These are phyloP conservation scores for Himalopsyche phryganea DNA, from an alignment of 1,140 invertebrate species.

Conservation along the genomic window DNA sequence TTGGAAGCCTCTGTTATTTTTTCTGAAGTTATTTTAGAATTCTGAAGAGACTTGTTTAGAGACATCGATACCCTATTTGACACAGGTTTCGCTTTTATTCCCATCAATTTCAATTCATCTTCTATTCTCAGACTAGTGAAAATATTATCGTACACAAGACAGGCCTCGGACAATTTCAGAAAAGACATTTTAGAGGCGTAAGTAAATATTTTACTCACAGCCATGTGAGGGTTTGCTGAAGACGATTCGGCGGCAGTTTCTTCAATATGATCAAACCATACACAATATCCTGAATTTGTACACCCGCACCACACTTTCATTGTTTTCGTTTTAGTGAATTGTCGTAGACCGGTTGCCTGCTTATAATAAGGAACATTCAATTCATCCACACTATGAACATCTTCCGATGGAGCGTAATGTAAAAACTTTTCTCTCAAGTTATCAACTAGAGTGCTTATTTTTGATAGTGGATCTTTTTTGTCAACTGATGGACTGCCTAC, in stretches of 20 bases:
- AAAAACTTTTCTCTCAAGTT: conserved; percentile 25
- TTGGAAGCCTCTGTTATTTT: conserved; percentile 12
- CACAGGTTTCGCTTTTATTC: conserved; percentile 18
- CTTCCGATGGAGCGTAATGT: conserved; percentile 16
- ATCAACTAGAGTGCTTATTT: conserved; percentile 19
- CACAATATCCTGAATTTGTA: conserved; percentile 26
- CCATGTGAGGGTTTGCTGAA: conserved; percentile 1
- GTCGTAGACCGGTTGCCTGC: conserved; percentile 14
- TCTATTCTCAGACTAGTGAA: conserved; percentile 15
- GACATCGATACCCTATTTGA: conserved; percentile 19
- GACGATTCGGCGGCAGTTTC: conserved; percentile 12
- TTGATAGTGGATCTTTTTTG: conserved; percentile 16
- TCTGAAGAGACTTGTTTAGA: conserved; percentile 11
- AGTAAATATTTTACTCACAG: conserved; percentile 15
- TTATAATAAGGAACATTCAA: conserved; percentile 21
- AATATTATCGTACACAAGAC: conserved; percentile 22
- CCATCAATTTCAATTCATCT: conserved; percentile 11
- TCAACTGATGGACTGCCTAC: conserved; percentile 13
- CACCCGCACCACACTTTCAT: conserved; percentile 31
- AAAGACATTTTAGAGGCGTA: conserved; percentile 14
- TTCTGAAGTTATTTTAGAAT: not conserved
- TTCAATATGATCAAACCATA: conserved; percentile 29
- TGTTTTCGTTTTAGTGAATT: conserved; percentile 22
- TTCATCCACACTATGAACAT: conserved; percentile 25
- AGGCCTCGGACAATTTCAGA: conserved; percentile 6